A percentile compares a stretch with the other conserved stretches of the same genome.
phyloP scores from a whole-genome alignment of 2,113 vertebrate genomes.

The Anas platyrhynchos region DNA sequence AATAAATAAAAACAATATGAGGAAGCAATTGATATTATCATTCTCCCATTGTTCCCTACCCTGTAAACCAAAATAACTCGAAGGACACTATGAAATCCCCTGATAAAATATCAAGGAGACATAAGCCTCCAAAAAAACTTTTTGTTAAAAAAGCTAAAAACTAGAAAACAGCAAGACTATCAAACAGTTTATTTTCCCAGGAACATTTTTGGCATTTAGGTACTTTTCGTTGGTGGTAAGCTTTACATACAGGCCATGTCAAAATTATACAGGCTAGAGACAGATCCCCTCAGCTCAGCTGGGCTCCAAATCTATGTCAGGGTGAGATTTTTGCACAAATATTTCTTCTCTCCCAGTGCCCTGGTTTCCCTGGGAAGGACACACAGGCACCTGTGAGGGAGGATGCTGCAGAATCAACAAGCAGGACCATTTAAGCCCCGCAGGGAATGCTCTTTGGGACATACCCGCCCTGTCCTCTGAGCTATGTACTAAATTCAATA shows the following conservation, averaged over 20 bases:
- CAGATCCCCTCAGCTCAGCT: neutral
- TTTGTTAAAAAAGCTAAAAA: neutral
- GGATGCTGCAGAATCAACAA: neutral
- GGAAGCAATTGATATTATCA: slow-evolving; percentile 67
- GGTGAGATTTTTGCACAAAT: neutral
- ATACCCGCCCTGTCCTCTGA: rapidly evolving
- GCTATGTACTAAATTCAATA: neutral
- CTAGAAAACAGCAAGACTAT: neutral
- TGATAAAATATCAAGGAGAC: slow-evolving; percentile 14
- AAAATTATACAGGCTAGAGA: neutral
- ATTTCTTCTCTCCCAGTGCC: neutral
- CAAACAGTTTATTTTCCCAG: neutral
- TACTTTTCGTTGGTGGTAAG: neutral
- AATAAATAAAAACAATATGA: slow-evolving; percentile 46
- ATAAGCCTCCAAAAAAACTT: neutral
- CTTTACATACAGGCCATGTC: neutral
- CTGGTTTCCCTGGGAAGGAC: neutral
- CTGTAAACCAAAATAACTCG: slow-evolving; percentile 45
- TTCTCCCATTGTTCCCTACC: slow-evolving; percentile 41
- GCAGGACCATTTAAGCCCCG: rapidly evolving
- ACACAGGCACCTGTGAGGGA: neutral
- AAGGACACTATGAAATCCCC: slow-evolving; percentile 40
- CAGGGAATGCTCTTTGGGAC: neutral
- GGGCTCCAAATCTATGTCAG: neutral
- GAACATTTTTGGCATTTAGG: neutral